Base-by-base conservation (phyloP, 2,797 vertebrate species). In the Poliocrania exsul region DNA sequence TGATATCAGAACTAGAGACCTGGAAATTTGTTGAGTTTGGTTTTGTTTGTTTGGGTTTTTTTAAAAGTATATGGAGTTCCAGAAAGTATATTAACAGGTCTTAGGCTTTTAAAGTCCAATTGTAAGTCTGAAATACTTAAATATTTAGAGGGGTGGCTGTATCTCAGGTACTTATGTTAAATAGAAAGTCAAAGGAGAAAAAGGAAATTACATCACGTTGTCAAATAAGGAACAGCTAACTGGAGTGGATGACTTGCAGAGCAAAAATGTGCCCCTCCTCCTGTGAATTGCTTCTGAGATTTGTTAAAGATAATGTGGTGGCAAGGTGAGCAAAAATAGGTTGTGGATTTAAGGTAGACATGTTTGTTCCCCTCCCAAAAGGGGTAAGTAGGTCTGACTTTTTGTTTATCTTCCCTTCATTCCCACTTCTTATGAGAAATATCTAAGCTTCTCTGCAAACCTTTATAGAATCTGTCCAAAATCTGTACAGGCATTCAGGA, bases 261-360 rank as follows among this genome's bases (percentile, higher is more conserved):
- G 93, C 95, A 98, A 97, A 97, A 96, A 97, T 98, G 97, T 97
- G 97, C 97, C 97, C 97, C 97, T 98, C 97, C 98, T 92, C 97
- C 96, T 91, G n/a, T 92, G 97, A 96, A 97, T 94, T 91, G 96
- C 97, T 92, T 83, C 93, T 93, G 96, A 97, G 97, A 95, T 97
- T 97, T 85, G 93, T 95, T 98, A 94, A 96, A 97, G 97, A 97
- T 97, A 90, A 96, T 6, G 77, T 88, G 86, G 73, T 84, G 84
- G 95, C 94, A 81, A 97, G 97, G 97, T 97, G 90, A 95, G 95
- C 96, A 77, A 85, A 97, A 97, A 92, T 93, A 96, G 96, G 93
- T 95, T 95, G 95, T 62, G 50, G 92, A 93, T 96, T 96, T 92
- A 96, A 97, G 94, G 95, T 72, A 92, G 81, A 57, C 81, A 46